Evolutionary conservation across 2,797 vertebrate genomes (phyloP), one percentile per base, ranked within the genome.

Genomic region (Cryptoprocta ferox): DNA sequence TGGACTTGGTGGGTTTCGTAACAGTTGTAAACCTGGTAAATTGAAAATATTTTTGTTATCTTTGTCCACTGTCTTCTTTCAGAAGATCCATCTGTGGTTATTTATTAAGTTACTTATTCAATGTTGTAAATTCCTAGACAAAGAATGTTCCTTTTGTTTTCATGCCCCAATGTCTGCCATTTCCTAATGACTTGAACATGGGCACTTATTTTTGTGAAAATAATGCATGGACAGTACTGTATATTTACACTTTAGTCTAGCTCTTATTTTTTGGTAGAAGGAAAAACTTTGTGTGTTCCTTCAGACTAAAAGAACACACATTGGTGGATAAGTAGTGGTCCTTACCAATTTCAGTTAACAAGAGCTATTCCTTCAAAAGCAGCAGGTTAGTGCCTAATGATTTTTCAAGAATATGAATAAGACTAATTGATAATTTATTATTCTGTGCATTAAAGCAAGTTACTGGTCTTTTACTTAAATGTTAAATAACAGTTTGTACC

Each of bases 121-220:
- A 35, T 71, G 48, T 50, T 53, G 1, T 97, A 32, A 91, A 75
- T 66, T 95, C 18, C 83, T 90, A 73, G 50, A 63, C 48, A 68
- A 37, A 88, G 53, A 96, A 79, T 92, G 12, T 73, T 97, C 70
- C 82, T 86, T 81, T 93, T 95, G 75, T 95, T 79, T 95, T 85
- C 53, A 28, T 89, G 15, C 81, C 66, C 92, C 84, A 82, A 15
- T 89, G 53, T 78, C 56, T 96, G 14, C 50, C 32, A 48, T 85
- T 94, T 87, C 65, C 6, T 61, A 89, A 56, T 95, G 75, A 87
- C 30, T 96, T 97, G 63, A 92, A 90, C 50, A 45, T 39, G 11
- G 3, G 19, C 61, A 15, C 53, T 94, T 82, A 30, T 89, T 91
- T 86, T 92, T 28, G 39, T 96, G 78, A 82, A 91, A 92, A 37